Conservation (phyloP, 2,888 invertebrate species). For the Cremastobaeus sp. region DNA sequence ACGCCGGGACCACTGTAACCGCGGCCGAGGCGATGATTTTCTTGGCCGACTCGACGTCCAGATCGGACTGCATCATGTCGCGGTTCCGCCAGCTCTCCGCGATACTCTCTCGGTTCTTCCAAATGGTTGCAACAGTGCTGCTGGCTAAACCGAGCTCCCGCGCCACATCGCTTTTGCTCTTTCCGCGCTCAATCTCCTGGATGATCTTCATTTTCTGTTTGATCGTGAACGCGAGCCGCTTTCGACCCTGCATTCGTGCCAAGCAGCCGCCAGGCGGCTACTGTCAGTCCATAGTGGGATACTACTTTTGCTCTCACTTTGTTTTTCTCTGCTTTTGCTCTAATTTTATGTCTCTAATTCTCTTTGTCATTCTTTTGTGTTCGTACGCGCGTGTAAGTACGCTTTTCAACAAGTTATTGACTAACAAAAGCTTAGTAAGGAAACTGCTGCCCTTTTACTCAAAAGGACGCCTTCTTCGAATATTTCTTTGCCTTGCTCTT, state of each 20-base stretch:
- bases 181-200: slow-evolving; percentile 81
- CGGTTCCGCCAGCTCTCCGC: slow-evolving; percentile 77
- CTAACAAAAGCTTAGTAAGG: too few relatives aligned
- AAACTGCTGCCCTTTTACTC: too few relatives aligned
- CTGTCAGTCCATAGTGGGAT: slow-evolving; percentile 65
- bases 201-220: slow-evolving; percentile 82
- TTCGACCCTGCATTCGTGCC: slow-evolving; percentile 79
- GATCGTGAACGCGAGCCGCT: slow-evolving; percentile 81
- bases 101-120: slow-evolving; percentile 81
- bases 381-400: too few relatives aligned
- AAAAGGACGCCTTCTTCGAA: too few relatives aligned
- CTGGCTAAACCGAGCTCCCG: slow-evolving; percentile 81
- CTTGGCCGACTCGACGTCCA: slow-evolving; percentile 68
- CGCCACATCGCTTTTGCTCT: slow-evolving; percentile 81
- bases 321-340: slow-evolving; percentile 56
- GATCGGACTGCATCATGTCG: slow-evolving; percentile 74
- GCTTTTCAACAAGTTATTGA: too few relatives aligned
- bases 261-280: slow-evolving; percentile 63
- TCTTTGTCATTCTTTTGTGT: too few relatives aligned
- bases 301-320: slow-evolving; percentile 63
- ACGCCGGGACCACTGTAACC: neutral
- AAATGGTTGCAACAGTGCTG: slow-evolving; percentile 81
- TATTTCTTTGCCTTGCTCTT: too few relatives aligned
- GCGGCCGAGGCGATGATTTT: slow-evolving; percentile 63
- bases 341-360: slow-evolving; percentile 8